These are phyloP conservation scores for Rhyzopertha dominica DNA, from an alignment of 1,140 invertebrate genomes.

Conservation along the genomic window DNA sequence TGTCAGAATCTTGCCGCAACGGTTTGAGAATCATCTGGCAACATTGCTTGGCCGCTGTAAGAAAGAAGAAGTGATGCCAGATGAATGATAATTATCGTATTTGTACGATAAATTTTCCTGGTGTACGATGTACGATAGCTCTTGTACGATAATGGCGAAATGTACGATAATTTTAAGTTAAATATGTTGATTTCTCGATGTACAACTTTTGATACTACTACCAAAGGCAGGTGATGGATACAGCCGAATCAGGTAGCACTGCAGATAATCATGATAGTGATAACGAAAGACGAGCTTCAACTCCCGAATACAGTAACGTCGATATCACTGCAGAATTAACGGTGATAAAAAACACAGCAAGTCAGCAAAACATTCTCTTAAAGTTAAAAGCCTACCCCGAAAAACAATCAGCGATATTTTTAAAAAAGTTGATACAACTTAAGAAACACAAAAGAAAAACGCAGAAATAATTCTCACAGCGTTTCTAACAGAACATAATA, in stretches of 20 bases:
- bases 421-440: slow-evolving; percentile 7
- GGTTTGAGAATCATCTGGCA: no score
- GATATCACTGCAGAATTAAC: slow-evolving; percentile 10
- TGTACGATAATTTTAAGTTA: slow-evolving; percentile 11
- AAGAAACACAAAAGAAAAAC: slow-evolving; percentile 1
- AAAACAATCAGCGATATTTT: neutral
- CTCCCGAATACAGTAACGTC: no score
- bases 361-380: slow-evolving; percentile 10
- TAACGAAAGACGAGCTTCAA: no score
- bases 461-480: slow-evolving; percentile 13
- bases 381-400: neutral
- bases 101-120: slow-evolving; percentile 6
- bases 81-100: slow-evolving; percentile 10
- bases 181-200: slow-evolving; percentile 3
- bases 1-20: no score
- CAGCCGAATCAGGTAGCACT: no score
- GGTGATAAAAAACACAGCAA: slow-evolving; percentile 11
- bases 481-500: slow-evolving; percentile 17
- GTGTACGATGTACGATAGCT: slow-evolving; percentile 12
- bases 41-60: no score
- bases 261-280: no score
- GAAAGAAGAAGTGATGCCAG: slow-evolving; percentile 5
- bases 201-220: neutral
- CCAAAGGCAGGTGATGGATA: no score
- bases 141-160: slow-evolving; percentile 4